A percentile compares a stretch with the other conserved stretches of the same genome.
These are phyloP conservation scores for Heliconius erato DNA, from an alignment of 2,888 invertebrate genomes.

Conservation along the genomic window DNA sequence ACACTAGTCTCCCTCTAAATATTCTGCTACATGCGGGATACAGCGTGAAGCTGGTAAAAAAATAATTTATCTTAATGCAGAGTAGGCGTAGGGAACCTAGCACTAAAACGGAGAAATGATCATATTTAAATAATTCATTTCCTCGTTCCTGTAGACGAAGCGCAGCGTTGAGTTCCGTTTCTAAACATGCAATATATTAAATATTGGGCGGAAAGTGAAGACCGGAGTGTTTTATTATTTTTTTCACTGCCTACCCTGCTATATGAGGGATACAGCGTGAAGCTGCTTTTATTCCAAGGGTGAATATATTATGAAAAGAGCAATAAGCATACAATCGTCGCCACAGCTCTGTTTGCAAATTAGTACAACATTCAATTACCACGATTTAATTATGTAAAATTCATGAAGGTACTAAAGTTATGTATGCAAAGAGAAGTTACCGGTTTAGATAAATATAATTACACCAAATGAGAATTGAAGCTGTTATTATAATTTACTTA, in stretches of 20 bases:
- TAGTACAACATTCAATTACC: background rate
- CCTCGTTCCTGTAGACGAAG: background rate
- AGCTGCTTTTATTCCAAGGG: background rate
- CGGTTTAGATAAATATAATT: background rate
- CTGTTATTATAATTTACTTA: background rate
- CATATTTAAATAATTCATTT: background rate
- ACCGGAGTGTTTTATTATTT: background rate
- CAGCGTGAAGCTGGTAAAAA: too few species aligned
- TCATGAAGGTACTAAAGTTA: background rate
- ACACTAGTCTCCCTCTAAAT: too few species aligned
- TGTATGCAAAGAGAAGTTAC: background rate
- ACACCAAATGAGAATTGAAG: background rate
- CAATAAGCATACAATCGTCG: conserved; percentile 56
- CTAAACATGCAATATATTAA: background rate
- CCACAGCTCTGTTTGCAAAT: conserved; percentile 29
- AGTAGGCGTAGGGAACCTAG: too few species aligned
- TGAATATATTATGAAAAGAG: conserved; percentile 54
- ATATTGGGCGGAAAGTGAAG: background rate
- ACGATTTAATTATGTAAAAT: conserved; percentile 6
- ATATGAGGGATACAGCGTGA: background rate
- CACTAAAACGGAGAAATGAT: too few species aligned
- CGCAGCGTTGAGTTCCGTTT: background rate
- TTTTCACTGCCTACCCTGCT: background rate
- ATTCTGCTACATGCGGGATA: too few species aligned
- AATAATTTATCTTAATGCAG: too few species aligned